phyloP scores from a whole-genome alignment of 1,140 invertebrate genomes.

The Palaemon carinicauda region DNA sequence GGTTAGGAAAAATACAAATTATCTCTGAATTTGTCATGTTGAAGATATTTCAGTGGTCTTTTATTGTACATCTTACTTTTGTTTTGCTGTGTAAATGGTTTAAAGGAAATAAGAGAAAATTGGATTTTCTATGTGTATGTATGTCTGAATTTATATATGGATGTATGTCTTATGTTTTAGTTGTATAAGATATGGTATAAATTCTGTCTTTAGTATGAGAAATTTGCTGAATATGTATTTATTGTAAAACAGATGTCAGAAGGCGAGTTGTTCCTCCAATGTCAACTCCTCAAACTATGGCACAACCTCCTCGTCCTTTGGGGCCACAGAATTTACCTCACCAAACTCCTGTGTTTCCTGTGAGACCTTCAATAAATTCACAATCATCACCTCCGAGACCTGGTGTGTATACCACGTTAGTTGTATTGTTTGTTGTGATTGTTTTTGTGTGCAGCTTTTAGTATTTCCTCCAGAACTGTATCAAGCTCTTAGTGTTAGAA shows the following conservation, averaged over 20 bases:
- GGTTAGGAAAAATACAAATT: no score
- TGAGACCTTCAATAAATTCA: not conserved
- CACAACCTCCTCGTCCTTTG: not conserved
- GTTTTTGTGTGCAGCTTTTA: not conserved
- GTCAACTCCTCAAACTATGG: not conserved
- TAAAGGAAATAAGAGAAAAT: no score
- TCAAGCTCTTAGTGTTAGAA: not conserved
- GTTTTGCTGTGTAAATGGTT: no score
- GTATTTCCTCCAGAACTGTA: not conserved
- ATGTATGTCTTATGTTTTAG: no score
- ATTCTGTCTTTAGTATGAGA: not conserved
- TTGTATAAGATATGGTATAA: no score
- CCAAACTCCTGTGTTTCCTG: constrained; percentile 22
- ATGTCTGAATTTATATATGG: no score
- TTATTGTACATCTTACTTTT: no score
- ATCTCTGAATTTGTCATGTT: no score
- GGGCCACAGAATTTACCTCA: constrained; percentile 15
- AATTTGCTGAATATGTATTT: not conserved
- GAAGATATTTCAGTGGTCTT: no score
- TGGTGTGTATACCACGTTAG: not conserved
- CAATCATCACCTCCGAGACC: constrained; percentile 18
- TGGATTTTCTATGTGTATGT: not conserved
- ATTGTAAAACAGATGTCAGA: constrained; percentile 15
- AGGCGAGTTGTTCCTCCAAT: constrained; percentile 12
- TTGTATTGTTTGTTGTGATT: not conserved